Evolutionary conservation across 2,888 invertebrate species (phyloP).

Genomic region (Dendrolimus houi): DNA sequence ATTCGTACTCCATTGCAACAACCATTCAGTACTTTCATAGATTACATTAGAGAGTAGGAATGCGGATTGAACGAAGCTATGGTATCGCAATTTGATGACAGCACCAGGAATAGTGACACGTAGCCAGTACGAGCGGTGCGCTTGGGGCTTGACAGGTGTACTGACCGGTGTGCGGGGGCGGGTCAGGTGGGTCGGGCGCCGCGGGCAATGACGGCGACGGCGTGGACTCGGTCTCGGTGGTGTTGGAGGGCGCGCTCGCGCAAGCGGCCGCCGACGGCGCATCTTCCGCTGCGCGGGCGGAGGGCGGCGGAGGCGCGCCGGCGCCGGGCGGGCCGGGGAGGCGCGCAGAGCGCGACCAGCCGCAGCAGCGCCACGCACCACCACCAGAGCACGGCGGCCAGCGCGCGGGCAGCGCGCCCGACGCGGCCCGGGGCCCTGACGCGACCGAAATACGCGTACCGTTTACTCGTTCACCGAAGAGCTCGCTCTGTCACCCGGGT

Average conservation of each 20-base stretch:
- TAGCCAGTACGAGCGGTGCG: slow-evolving; percentile 10
- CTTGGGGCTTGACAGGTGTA: slow-evolving; percentile 24
- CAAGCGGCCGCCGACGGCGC: slow-evolving; percentile 59
- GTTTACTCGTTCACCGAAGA: slow-evolving; percentile 50
- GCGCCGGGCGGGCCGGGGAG: slow-evolving; percentile 61
- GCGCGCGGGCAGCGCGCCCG: slow-evolving; percentile 71
- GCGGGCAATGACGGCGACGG: slow-evolving; percentile 19
- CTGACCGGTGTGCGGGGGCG: slow-evolving; percentile 58
- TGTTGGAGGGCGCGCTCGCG: slow-evolving; percentile 61
- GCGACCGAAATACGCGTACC: slow-evolving; percentile 71
- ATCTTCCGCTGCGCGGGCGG: slow-evolving; percentile 65
- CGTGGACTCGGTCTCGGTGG: slow-evolving; percentile 47
- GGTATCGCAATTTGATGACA: background rate
- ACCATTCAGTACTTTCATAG: background rate
- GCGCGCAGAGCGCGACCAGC: slow-evolving; percentile 70
- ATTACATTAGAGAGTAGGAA: background rate
- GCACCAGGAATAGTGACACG: slow-evolving; percentile 11
- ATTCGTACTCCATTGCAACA: background rate
- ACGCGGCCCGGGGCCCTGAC: slow-evolving; percentile 67
- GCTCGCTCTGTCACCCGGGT: slow-evolving; percentile 51
- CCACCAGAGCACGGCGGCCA: slow-evolving; percentile 75
- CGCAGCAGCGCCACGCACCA: slow-evolving; percentile 74
- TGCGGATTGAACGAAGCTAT: background rate
- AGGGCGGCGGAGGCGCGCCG: slow-evolving; percentile 53
- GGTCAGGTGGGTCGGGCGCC: slow-evolving; percentile 38